Base-by-base conservation (phyloP, 2,888 invertebrate genomes). In the Xestia ashworthii region DNA sequence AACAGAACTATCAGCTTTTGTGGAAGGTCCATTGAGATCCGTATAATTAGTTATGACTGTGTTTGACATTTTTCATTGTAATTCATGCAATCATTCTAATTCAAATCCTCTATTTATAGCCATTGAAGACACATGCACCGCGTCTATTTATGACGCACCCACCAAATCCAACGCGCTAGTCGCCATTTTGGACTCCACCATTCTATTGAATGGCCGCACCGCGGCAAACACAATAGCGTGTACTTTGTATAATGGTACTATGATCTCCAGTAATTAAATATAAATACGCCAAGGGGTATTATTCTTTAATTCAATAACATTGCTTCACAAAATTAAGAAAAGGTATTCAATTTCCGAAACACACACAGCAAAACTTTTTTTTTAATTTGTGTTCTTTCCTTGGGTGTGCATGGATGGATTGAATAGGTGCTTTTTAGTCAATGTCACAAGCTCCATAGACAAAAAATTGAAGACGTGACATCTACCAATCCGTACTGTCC, bases 1-100 rank as follows among this genome's bases (percentile, higher is more conserved):
- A 93, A 99, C 97, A 91, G 98, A 97, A 92, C 98, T 98, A 94
- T 98, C 98, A 88, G 97, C 96, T 92, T 97, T 96, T 67, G 96
- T 93, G 22, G 96, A 95, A 82, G 96, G 96, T 86, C 97, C 97
- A 89, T 97, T 97, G 32, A 96, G 93, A 92, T 97, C 97, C 88
- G 96, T 96, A 90, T 97, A 97, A 88, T 97, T 97, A 80, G 97
- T 97, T 87, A 97, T 97, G 86, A 97, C 96, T 84, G 97, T 97
- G 90, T 97, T 97, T 87, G 97, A 97, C 97, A 97, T 97, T 93
- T 94, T 96, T 92, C 90, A 92, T 91, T 88, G 91, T 88, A 92
- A 90, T 91, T 91, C 89, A 90, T 92, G 92, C 92, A 93, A 91
- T 89, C 91, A 91, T 88, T 89, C 90, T 90, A 91, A 91, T 93